Base-by-base conservation (phyloP, 2,888 invertebrate genomes). In the Habrosyne pyritoides region DNA sequence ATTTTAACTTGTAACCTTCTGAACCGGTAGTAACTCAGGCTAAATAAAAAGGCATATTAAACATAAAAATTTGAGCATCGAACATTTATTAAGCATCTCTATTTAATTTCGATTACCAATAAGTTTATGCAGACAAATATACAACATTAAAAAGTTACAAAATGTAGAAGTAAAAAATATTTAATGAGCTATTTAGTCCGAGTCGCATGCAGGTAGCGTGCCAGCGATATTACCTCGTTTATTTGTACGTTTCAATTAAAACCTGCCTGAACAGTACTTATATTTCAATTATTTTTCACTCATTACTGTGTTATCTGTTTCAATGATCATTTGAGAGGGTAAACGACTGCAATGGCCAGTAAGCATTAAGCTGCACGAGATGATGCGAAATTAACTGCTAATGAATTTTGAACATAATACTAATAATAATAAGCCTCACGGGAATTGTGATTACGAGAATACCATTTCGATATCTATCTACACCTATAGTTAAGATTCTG, bases 181-280 rank as follows among this genome's bases (percentile, higher is more conserved):
- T 22, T 14, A 26, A 49, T 24, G 26, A 26, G 22, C 24, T 26
- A 42, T 24, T 49, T 49, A 49, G 24, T 14, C 14, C 12, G 26
- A 48, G 48, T 49, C 10, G 48, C 48, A 22, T 22, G 14, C 48
- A 48, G 48, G 48, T 48, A 49, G 48, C 48, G 48, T 24, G 48
- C 48, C 24, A 26, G 26, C 24, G 26, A 49, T 48, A 24, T 48
- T 24, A 48, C 48, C 48, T 14, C 14, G 24, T 24, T 49, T 49
- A 49, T 26, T 49, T 49, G 14, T 26, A 49, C 26, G 14, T 26
- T 49, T 49, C 22, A 49, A 24, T 49, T 26, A 26, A 49, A 49
- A 22, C 24, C 48, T 24, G 42, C 42, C 42, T 18, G 42, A 42
- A 18, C 42, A 42, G 42, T 42, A 42, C 42, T 49, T 14, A 24